Percentiles rank a stretch among this genome's conserved stretches.
Conservation (phyloP, 2,797 vertebrate species). For the Botia almorhae region DNA sequence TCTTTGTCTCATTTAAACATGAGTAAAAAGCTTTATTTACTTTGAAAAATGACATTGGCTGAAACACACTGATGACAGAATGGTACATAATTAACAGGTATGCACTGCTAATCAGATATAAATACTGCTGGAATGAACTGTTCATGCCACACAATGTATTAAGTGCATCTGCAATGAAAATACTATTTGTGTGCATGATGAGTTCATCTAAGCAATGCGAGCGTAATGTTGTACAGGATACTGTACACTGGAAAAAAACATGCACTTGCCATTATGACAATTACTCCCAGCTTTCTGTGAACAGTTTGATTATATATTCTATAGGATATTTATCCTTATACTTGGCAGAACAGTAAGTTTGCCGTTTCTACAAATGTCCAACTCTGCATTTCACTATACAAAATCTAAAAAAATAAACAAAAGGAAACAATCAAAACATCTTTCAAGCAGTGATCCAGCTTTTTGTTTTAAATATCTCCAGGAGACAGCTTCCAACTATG, state of each 20-base stretch:
- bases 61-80: neutral
- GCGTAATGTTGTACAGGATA: no score
- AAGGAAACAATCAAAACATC: neutral
- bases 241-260: no score
- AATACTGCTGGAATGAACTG: no score
- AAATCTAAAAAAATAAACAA: slow-evolving; percentile 18
- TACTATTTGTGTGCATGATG: no score
- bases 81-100: neutral
- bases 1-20: no score
- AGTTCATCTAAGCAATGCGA: no score
- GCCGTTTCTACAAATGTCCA: slow-evolving; percentile 23
- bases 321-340: neutral
- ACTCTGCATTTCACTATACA: slow-evolving; percentile 40
- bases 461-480: neutral
- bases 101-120: no score
- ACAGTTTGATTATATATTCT: neutral
- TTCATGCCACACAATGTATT: no score
- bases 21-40: neutral
- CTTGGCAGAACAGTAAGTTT: neutral
- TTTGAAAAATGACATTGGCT: no score
- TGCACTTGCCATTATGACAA: no score
- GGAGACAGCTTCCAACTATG: neutral
- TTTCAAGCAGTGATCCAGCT: neutral
- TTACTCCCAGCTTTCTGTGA: neutral
- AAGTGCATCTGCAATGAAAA: no score